Evolutionary conservation across 2,113 vertebrate genomes (phyloP).

Genomic region (Mormyrus lacerda): DNA sequence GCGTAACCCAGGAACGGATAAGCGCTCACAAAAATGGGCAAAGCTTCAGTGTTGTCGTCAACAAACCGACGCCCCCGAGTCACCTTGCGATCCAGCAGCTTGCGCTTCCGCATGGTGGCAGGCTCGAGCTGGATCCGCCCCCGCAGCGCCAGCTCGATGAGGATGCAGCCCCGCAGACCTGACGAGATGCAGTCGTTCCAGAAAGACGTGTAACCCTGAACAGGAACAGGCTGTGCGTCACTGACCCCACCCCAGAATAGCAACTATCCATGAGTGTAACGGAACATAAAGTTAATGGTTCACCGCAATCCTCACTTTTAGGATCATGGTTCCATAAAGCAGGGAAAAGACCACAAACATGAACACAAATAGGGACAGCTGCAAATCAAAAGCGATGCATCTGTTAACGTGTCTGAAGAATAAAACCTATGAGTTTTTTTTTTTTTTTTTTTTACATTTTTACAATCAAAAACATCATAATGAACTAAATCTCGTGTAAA

Average conservation of each 20-base stretch:
- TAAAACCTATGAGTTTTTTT: not conserved
- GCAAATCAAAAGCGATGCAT: not conserved
- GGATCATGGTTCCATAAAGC: not conserved
- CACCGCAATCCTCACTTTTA: not conserved
- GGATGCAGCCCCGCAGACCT: conserved; percentile 65
- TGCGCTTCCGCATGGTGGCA: conserved; percentile 55
- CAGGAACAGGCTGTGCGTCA: not conserved
- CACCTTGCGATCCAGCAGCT: conserved; percentile 70
- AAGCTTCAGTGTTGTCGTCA: not conserved
- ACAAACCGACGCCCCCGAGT: not conserved
- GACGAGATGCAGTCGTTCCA: conserved; percentile 83
- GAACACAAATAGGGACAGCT: not conserved
- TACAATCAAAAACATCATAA: not conserved
- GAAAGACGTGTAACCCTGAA: conserved; percentile 73
- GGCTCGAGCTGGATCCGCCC: conserved; percentile 67
- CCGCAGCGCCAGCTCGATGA: conserved; percentile 67
- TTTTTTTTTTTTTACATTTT: not conserved
- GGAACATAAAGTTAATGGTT: not conserved
- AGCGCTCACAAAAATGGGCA: not conserved
- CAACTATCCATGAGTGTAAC: not conserved
- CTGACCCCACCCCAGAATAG: not conserved
- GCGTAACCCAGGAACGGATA: not conserved
- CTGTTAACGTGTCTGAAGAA: not conserved
- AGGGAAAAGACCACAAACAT: not conserved
- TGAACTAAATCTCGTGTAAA: not conserved